Evolutionary conservation across 2,888 invertebrate species (phyloP), one percentile per base, ranked within the genome.

Genomic region (Drosophila trichaetosa): DNA sequence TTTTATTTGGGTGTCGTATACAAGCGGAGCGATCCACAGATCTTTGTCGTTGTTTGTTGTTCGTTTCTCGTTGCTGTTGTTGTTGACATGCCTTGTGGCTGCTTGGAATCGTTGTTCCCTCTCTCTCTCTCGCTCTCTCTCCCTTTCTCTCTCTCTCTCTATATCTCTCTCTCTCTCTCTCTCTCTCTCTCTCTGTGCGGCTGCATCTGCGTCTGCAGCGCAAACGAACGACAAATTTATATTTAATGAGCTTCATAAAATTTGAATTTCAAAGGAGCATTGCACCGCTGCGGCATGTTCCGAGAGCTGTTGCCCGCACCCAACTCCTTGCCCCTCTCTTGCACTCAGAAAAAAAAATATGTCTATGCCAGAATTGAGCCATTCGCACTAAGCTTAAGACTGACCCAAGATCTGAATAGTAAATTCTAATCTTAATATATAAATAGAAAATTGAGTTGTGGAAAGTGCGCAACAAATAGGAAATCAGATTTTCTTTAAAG

Each of bases 231-330:
- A 93, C 93, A 93, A 93, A 93, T 93, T 93, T 93, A 93, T 93
- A 93, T 93, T 92, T 93, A 93, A 93, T 92, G 93, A 92, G 93
- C 90, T 90, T 91, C 92, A 93, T 93, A 93, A 93, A 93, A 92
- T 92, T 93, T 93, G 90, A 93, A 92, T 92, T 92, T 92, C 92
- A 92, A 92, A 90, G 88, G 91, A 92, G 92, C 89, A 80, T 77
- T 85, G 82, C 82, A 87, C 87, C 90, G 89, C 87, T 59, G 82
- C 90, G 87, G 85, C 89, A 76, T 87, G 87, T 87, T 76, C 75
- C 56, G 63, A 52, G 59, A 36, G 18, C 69, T 27, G 13, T 77
- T 78, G 68, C 73, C 67, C 54, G 46, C 46, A 46, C 46, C 46
- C 46, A 24, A 1, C 64, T 58, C 52, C 64, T 42, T 2, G 27